These are phyloP conservation scores for Pseudachorutes palmiensis DNA, from an alignment of 1,140 invertebrate genomes.

Conservation along the genomic window DNA sequence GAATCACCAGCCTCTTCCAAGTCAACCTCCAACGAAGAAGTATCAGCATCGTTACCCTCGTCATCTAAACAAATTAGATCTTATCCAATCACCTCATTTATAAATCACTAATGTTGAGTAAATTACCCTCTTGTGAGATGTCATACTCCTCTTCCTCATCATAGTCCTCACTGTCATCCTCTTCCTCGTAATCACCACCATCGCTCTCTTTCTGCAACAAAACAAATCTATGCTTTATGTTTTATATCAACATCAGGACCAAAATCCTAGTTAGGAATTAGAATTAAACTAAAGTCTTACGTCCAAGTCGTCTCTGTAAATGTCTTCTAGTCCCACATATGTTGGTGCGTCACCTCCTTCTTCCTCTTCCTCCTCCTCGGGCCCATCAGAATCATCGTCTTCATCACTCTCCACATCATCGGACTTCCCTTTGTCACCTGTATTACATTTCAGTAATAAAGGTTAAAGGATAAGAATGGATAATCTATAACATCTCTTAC, in stretches of 20 bases:
- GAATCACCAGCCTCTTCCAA: neutral
- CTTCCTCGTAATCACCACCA: slow-evolving; percentile 54
- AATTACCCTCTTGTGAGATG: no score
- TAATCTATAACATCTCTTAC: no score
- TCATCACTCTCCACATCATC: neutral
- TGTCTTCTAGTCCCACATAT: slow-evolving; percentile 34
- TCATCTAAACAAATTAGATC: no score
- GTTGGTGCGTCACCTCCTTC: slow-evolving; percentile 38
- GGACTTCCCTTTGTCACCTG: no score
- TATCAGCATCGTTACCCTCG: no score
- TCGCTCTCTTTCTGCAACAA: slow-evolving; percentile 52
- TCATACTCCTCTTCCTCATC: neutral
- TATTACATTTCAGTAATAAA: no score
- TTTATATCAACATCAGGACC: no score
- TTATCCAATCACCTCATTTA: no score
- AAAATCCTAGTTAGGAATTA: no score
- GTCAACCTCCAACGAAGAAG: no score
- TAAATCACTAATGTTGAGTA: no score
- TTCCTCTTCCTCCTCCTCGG: slow-evolving; percentile 24
- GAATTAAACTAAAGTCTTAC: slow-evolving; percentile 14
- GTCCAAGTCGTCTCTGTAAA: slow-evolving; percentile 17
- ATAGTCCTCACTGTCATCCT: slow-evolving; percentile 45
- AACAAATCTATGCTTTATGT: neutral
- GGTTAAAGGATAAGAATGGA: no score
- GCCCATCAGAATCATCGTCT: neutral